phyloP scores from a whole-genome alignment of 1,140 invertebrate genomes.

The Tetranychus urticae region DNA sequence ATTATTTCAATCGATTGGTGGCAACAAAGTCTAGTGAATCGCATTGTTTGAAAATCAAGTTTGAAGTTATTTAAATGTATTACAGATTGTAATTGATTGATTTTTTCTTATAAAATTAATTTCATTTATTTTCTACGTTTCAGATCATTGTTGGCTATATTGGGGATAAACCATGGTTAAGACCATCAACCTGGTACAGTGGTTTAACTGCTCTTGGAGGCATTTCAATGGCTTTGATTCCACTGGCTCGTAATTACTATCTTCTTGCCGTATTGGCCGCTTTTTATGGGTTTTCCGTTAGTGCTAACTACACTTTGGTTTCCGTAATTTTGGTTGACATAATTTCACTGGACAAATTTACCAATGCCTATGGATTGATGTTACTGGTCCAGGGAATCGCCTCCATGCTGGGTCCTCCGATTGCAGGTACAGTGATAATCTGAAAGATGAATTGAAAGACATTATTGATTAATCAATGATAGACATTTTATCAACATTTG shows the following conservation, averaged over 20 bases:
- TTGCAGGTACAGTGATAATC: constrained; percentile 32
- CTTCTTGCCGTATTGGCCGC: constrained; percentile 25
- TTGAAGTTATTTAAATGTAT: too few relatives aligned
- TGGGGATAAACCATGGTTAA: constrained; percentile 50
- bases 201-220: constrained; percentile 52
- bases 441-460: too few relatives aligned
- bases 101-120: neutral
- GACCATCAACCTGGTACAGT: constrained; percentile 46
- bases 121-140: neutral
- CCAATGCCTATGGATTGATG: constrained; percentile 64
- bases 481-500: too few relatives aligned
- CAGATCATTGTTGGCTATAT: constrained; percentile 64
- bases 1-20: too few relatives aligned
- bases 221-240: constrained; percentile 38
- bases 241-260: constrained; percentile 37
- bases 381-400: constrained; percentile 65
- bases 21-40: too few relatives aligned
- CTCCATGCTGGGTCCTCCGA: constrained; percentile 58
- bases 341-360: constrained; percentile 59
- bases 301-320: constrained; percentile 61
- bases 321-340: constrained; percentile 62
- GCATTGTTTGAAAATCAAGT: too few relatives aligned
- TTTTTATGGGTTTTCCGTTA: constrained; percentile 56
- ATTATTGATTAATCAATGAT: too few relatives aligned
- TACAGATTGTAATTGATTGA: too few relatives aligned